phyloP scores from a whole-genome alignment of 2,797 vertebrate genomes.

The Psittacula derbiana region DNA sequence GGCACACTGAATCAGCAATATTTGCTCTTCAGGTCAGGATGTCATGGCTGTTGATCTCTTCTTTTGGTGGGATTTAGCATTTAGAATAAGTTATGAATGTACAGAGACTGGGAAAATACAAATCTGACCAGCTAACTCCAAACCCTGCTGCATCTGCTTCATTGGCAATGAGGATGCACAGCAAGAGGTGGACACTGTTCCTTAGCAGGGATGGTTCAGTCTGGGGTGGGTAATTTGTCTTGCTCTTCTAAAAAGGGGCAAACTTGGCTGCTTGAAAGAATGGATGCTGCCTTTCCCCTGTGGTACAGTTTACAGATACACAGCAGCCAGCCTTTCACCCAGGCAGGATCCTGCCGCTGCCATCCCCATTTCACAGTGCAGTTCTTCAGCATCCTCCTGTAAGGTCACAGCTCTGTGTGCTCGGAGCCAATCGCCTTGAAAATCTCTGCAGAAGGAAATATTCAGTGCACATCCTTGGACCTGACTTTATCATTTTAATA shows the following conservation, averaged over 20 bases:
- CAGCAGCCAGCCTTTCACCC: conserved; percentile 2
- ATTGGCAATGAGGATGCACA: not conserved
- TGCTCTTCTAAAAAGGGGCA: not conserved
- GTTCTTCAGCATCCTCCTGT: not conserved
- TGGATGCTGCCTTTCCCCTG: not conserved
- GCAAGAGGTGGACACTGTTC: not conserved
- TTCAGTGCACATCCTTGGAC: not conserved
- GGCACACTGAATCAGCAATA: not conserved
- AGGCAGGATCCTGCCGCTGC: not conserved
- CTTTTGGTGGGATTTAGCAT: conserved; percentile 7
- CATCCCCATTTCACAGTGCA: not conserved
- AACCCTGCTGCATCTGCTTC: not conserved
- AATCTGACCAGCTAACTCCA: not conserved
- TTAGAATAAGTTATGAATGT: not conserved
- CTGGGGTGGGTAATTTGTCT: not conserved
- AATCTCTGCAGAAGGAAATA: not conserved
- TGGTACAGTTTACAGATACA: not conserved
- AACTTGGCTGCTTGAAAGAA: not conserved
- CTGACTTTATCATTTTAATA: not conserved
- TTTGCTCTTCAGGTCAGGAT: conserved; percentile 29
- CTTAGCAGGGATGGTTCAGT: not conserved
- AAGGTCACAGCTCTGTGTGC: not conserved
- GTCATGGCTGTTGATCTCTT: not conserved
- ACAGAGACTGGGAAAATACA: not conserved
- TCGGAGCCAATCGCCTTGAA: not conserved